Evolutionary conservation across 2,113 vertebrate species (phyloP).

Genomic region (Nothobranchius kuhntae): DNA sequence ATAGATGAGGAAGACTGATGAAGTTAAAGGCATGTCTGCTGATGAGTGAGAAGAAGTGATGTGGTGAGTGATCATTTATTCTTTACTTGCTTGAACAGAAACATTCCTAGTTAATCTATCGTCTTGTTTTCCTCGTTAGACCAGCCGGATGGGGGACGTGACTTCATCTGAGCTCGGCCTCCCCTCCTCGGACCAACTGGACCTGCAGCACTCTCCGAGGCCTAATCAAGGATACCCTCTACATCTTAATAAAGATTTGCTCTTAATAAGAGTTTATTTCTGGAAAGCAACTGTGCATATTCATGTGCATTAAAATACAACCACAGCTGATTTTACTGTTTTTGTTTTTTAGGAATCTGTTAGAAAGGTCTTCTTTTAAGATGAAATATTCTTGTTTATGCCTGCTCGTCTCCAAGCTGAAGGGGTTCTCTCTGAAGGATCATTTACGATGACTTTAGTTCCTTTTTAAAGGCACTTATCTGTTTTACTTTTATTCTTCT

Average conservation of each 20-base stretch:
- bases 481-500: conserved; percentile 25
- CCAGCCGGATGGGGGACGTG: conserved; percentile 7
- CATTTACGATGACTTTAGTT: conserved; percentile 11
- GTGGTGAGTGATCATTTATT: conserved; percentile 70
- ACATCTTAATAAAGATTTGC: conserved; percentile 27
- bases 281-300: conserved; percentile 44
- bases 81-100: neutral
- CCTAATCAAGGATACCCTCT: conserved; percentile 27
- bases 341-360: conserved; percentile 10
- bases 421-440: conserved; percentile 7
- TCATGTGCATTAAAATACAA: conserved; percentile 30
- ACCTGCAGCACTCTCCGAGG: conserved; percentile 9
- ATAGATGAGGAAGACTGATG: conserved; percentile 90
- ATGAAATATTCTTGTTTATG: conserved; percentile 20
- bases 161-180: conserved; percentile 7
- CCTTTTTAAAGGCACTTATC: neutral
- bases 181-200: conserved; percentile 6
- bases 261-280: conserved; percentile 55
- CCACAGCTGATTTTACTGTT: conserved; percentile 4
- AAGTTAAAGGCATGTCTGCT: conserved; percentile 87
- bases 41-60: conserved; percentile 83
- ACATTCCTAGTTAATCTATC: neutral
- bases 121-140: conserved; percentile 12
- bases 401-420: conserved; percentile 1
- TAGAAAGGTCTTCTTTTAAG: neutral